Evolutionary conservation across 2,888 invertebrate genomes (phyloP), one percentile per base, ranked within the genome.

Genomic region (Pasiphila rectangulata): DNA sequence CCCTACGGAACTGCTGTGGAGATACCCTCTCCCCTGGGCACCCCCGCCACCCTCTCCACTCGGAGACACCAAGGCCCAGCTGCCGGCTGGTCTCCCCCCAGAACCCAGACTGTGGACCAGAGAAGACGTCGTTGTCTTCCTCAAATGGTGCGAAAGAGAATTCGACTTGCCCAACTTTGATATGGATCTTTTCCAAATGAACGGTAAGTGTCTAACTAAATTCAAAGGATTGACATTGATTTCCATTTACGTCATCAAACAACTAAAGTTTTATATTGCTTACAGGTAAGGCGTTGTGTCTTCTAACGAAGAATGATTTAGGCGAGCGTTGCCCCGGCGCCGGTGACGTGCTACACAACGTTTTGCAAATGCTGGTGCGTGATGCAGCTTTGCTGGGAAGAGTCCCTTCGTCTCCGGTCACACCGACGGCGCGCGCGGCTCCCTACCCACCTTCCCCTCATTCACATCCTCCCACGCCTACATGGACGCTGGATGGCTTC

Each of bases 111-210:
- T 95, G 36, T 98, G 97, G 97, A 94, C 94, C 45, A 92, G 97
- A 60, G 97, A 97, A 61, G 97, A 97, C 75, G 97, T 97, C 12
- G 90, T 92, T 32, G 91, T 94, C 41, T 98, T 97, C 81, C 87
- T 98, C 37, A 93, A 95, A 72, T 97, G 97, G 94, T 96, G 96
- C 60, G 96, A 97, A 81, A 91, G 95, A 58, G 96, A 97, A 84
- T 97, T 96, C 77, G 97, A 97, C 80, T 88, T 97, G 60, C 96
- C 96, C 40, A 94, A 94, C 64, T 95, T 98, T 74, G 96, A 97
- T 74, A 93, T 95, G 92, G 96, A 97, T 72, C 93, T 96, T 84
- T 98, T 98, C 79, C 96, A 96, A 89, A 97, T 98, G 97, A 98
- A 98, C 79, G 98, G 97, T 91, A 86, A 90, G 80, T 5, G 10